A percentile compares a stretch with the other conserved stretches of the same genome.
phyloP scores from a whole-genome alignment of 2,113 vertebrate species.

The Albula glossodonta region DNA sequence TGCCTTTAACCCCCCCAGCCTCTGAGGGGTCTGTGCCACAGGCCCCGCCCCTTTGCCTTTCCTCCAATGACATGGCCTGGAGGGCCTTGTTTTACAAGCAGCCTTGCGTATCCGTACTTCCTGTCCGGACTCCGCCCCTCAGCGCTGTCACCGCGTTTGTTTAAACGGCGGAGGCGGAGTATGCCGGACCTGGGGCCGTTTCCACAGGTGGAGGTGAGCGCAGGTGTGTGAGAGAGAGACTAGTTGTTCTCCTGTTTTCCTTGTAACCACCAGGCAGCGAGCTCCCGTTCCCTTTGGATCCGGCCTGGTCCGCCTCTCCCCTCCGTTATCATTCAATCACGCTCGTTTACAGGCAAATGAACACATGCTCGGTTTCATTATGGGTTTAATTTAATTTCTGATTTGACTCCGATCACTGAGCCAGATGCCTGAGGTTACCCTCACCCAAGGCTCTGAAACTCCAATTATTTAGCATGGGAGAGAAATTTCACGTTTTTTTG shows the following conservation, averaged over 20 bases:
- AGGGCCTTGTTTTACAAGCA: conserved; percentile 40
- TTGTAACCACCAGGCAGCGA: no score
- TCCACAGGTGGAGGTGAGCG: background rate
- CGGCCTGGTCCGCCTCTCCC: no score
- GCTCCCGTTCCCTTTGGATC: no score
- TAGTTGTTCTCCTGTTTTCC: background rate
- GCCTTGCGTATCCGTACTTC: conserved; percentile 80
- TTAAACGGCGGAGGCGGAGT: no score
- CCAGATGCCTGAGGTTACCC: background rate
- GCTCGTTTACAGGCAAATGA: background rate
- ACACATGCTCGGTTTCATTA: background rate
- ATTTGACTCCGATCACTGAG: background rate
- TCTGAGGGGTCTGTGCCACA: background rate
- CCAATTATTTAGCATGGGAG: conserved; percentile 78
- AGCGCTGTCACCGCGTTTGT: no score
- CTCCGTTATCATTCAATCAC: no score
- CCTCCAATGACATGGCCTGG: conserved; percentile 6
- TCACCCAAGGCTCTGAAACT: conserved; percentile 26
- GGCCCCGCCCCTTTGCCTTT: background rate
- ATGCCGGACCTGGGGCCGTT: background rate
- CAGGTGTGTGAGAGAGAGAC: background rate
- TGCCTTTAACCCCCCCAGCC: background rate
- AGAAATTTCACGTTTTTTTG: conserved; percentile 56
- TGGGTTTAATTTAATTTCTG: background rate
- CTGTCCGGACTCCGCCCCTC: conserved; percentile 75